Conservation (phyloP, 2,113 vertebrate species). For the Motacilla alba region DNA sequence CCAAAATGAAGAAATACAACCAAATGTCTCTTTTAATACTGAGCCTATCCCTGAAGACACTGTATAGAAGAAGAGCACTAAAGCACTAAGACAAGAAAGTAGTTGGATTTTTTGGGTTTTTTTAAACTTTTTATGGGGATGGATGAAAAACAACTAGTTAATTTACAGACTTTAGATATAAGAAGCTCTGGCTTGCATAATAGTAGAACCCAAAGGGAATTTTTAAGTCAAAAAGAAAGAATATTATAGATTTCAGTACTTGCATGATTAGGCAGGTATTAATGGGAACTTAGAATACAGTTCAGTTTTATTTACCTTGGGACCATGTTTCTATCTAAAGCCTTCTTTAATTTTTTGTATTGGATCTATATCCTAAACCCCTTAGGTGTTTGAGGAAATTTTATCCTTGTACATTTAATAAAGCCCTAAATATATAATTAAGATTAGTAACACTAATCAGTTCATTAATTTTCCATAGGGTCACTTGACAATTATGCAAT, state of each 20-base stretch:
- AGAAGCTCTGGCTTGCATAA: not conserved
- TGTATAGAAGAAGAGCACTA: not conserved
- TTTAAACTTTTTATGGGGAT: not conserved
- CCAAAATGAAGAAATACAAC: not conserved
- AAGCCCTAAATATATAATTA: slow-evolving; percentile 29
- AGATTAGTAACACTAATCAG: slow-evolving; percentile 25
- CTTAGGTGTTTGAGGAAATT: not conserved
- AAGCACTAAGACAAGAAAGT: not conserved
- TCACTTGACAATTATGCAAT: slow-evolving; percentile 18
- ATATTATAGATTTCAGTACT: not conserved
- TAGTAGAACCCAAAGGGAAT: not conserved
- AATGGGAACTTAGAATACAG: not conserved
- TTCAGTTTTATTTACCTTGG: not conserved
- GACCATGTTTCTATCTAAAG: not conserved
- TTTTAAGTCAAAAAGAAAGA: not conserved
- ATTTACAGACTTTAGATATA: not conserved
- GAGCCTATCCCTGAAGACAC: not conserved
- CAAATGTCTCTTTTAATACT: not conserved
- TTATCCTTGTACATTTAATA: slow-evolving; percentile 17
- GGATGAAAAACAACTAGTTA: not conserved
- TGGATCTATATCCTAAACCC: not conserved
- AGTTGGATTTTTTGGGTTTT: fast-evolving
- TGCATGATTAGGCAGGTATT: not conserved
- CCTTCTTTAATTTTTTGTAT: not conserved
- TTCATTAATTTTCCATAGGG: slow-evolving; percentile 10